phyloP scores from a whole-genome alignment of 2,113 vertebrate genomes.

The Paracanthobrama guichenoti region DNA sequence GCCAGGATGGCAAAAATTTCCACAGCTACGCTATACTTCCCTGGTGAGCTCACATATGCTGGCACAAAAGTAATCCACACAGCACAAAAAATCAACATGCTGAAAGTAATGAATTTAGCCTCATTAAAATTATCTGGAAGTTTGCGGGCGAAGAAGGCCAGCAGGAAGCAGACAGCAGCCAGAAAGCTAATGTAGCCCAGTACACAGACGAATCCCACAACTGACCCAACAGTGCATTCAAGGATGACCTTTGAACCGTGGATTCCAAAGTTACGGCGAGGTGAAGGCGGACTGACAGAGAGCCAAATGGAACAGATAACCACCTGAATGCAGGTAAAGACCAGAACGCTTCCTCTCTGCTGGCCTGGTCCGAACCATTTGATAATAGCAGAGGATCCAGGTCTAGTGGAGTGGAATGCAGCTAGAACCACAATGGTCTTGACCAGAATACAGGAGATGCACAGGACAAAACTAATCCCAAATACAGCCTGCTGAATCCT shows the following conservation, averaged over 20 bases:
- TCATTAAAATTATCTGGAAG: constrained; percentile 71
- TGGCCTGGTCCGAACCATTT: constrained; percentile 64
- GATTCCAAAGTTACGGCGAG: constrained; percentile 61
- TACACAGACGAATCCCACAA: constrained; percentile 70
- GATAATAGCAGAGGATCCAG: constrained; percentile 58
- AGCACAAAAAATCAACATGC: constrained; percentile 78
- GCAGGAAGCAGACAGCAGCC: constrained; percentile 67
- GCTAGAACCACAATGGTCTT: constrained; percentile 69
- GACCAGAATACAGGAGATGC: constrained; percentile 66
- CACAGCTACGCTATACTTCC: constrained; percentile 68
- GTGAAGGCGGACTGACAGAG: constrained; percentile 66
- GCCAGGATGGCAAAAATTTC: constrained; percentile 76
- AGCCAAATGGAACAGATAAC: constrained; percentile 72
- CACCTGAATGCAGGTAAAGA: constrained; percentile 64
- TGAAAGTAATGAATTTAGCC: constrained; percentile 76
- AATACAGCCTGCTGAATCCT: constrained; percentile 61
- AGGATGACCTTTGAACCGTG: constrained; percentile 69
- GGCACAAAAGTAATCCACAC: constrained; percentile 76
- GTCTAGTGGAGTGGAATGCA: constrained; percentile 64
- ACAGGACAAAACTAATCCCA: constrained; percentile 66
- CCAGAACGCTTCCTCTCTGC: constrained; percentile 61
- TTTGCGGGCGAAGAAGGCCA: constrained; percentile 76
- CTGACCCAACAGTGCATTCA: constrained; percentile 70
- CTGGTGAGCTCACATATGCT: constrained; percentile 73
- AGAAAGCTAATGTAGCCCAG: constrained; percentile 77